phyloP scores from a whole-genome alignment of 2,888 invertebrate genomes.

The Polia nebulosa region DNA sequence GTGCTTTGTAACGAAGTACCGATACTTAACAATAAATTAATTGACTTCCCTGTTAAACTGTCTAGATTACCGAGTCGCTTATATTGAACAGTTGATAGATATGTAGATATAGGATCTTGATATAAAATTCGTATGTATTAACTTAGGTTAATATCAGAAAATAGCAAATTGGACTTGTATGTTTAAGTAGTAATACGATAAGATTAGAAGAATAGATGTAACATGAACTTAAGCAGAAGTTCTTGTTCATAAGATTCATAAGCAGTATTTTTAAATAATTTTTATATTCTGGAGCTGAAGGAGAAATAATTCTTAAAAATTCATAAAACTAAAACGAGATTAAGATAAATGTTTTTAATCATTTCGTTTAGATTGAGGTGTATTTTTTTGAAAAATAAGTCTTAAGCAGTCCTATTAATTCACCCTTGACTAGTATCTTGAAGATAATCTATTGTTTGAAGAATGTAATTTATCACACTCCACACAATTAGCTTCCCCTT shows the following conservation, averaged over 20 bases:
- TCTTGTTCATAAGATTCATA: too few species aligned
- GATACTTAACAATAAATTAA: conserved; percentile 25
- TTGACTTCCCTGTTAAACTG: conserved; percentile 20
- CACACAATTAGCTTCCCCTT: conserved; percentile 37
- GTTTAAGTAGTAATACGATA: too few species aligned
- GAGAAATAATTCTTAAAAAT: too few species aligned
- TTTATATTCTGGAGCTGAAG: too few species aligned
- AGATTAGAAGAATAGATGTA: too few species aligned
- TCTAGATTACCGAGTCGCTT: conserved; percentile 16
- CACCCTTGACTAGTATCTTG: not conserved
- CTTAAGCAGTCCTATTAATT: not conserved
- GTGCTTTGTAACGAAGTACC: not conserved
- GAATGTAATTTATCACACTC: conserved; percentile 27
- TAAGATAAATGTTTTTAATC: too few species aligned
- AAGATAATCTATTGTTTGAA: conserved; percentile 17
- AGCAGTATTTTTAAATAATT: too few species aligned
- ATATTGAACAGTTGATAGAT: conserved; percentile 29
- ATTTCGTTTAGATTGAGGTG: too few species aligned
- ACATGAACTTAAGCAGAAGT: not conserved
- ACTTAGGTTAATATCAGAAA: not conserved
- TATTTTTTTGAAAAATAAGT: too few species aligned
- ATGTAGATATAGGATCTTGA: conserved; percentile 8
- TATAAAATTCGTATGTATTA: conserved; percentile 14
- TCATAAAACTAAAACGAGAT: too few species aligned
- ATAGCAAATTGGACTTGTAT: not conserved